Evolutionary conservation across 1,140 invertebrate genomes (phyloP), one percentile per base, ranked within the genome.

Genomic region (Hormaphis cornu): DNA sequence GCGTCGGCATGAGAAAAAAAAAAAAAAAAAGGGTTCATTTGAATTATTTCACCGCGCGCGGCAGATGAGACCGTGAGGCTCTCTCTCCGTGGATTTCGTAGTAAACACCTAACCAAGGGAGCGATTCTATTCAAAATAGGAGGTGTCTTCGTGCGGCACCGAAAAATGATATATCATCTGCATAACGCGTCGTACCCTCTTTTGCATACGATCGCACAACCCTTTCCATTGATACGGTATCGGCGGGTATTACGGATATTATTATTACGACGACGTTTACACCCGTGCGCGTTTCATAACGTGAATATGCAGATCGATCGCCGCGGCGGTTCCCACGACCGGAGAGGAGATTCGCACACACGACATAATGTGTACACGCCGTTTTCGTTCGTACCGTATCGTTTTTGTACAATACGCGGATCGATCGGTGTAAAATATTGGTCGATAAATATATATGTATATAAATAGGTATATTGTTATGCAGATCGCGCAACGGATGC

Each of bases 1-100:
- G 59, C 46, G 46, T n/a, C 42, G 5, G 16, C 56, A 66, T 66
- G 61, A 66, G 61, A 66, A 66, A 66, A 66, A 66, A 66, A 66
- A 44, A 66, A 44, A 66, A 66, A 66, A 66, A 66, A 66, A 66
- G 61, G 61, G 61, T 66, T 66, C 61, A 66, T 66, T 66, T 66
- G 61, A 66, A 66, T 66, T 66, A 50, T 66, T 50, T 44, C 50
- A 50, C 50, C 61, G n/a, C n/a, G n/a, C n/a, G n/a, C 61, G 61
- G 61, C 48, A 44, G 61, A 66, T 66, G 61, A 66, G 61, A 66
- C 61, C 61, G 44, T 5, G 50, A 44, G 61, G 61, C 44, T 50
- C 50, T n/a, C n/a, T n/a, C n/a, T n/a, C n/a, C n/a, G n/a, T 50
- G 61, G 61, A 66, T 66, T 66, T 50, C 44, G 44, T 50, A 48